These are phyloP conservation scores for Sciurus niger DNA, from an alignment of 2,113 vertebrate species.

Conservation along the genomic window DNA sequence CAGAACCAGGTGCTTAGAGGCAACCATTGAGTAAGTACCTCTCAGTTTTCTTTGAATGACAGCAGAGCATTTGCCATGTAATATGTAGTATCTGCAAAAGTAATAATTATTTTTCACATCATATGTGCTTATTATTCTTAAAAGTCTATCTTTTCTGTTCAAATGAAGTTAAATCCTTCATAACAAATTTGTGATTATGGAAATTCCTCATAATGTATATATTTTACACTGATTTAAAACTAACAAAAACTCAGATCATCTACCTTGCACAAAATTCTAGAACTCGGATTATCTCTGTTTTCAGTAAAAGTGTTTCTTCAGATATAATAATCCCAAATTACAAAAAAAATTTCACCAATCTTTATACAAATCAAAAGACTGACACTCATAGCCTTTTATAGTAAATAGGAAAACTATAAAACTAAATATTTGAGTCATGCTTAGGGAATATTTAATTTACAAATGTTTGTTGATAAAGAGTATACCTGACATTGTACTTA, in stretches of 20 bases:
- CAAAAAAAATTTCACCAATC: background rate
- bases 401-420: conserved; percentile 27
- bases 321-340: conserved; percentile 4
- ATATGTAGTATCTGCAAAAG: background rate
- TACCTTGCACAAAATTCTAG: conserved; percentile 32
- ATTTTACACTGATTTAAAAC: conserved; percentile 22
- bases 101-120: background rate
- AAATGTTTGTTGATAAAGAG: conserved; percentile 1
- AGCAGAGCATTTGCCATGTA: background rate
- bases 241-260: conserved; percentile 16
- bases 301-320: background rate
- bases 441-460: conserved; percentile 23
- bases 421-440: background rate
- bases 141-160: conserved; percentile 12
- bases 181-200: background rate
- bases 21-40: too few relatives aligned
- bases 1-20: background rate
- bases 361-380: background rate
- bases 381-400: background rate
- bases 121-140: background rate
- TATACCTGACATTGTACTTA: background rate
- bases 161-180: conserved; percentile 38
- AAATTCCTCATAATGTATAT: background rate
- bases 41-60: background rate
- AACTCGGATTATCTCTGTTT: background rate